phyloP scores from a whole-genome alignment of 2,113 vertebrate species.

The Aptenodytes patagonicus region DNA sequence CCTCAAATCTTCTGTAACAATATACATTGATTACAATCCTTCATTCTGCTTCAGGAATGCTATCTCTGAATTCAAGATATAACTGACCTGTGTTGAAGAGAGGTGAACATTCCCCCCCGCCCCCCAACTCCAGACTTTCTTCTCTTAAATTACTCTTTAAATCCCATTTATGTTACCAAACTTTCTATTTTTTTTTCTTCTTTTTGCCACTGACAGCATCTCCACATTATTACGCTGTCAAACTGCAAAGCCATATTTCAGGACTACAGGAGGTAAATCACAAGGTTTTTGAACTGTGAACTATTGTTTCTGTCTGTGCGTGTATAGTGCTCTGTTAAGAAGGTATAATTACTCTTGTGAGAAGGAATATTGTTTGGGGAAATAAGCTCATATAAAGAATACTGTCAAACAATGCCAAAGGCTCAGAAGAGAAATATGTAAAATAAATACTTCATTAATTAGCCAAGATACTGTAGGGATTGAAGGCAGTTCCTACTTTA shows the following conservation, averaged over 20 bases:
- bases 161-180: not conserved
- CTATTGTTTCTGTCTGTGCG: not conserved
- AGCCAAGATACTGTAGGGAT: not conserved
- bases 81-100: not conserved
- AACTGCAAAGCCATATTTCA: not conserved
- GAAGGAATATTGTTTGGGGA: not conserved
- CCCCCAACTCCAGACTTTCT: accelerated
- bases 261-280: not conserved
- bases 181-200: not conserved
- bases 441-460: conserved; percentile 2
- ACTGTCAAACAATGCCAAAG: not conserved
- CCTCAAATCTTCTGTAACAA: not conserved
- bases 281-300: not conserved
- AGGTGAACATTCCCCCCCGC: not conserved
- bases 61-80: not conserved
- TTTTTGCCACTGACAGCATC: not conserved
- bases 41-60: not conserved
- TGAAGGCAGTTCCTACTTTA: not conserved
- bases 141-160: not conserved
- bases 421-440: not conserved
- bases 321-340: not conserved
- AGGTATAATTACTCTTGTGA: not conserved
- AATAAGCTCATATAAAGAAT: not conserved
- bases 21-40: not conserved
- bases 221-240: not conserved